These are phyloP conservation scores for Synanthedon myopaeformis DNA, from an alignment of 2,888 invertebrate genomes.

Conservation along the genomic window DNA sequence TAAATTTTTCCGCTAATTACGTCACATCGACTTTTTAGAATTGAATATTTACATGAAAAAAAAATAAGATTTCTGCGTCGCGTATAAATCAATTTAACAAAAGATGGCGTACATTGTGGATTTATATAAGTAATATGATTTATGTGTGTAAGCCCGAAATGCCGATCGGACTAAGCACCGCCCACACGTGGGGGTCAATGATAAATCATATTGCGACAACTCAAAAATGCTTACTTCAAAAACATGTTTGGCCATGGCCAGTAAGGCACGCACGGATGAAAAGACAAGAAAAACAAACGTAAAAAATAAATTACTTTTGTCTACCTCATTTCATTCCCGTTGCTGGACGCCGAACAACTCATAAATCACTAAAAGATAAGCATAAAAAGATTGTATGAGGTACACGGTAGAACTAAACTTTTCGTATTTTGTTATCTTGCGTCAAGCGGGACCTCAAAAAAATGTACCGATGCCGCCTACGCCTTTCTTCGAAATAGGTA, in stretches of 20 bases:
- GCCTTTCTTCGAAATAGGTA: slow-evolving; percentile 44
- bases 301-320: slow-evolving; percentile 71
- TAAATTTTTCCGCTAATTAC: slow-evolving; percentile 44
- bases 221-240: slow-evolving; percentile 69
- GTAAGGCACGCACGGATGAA: slow-evolving; percentile 61
- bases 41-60: slow-evolving; percentile 10
- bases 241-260: slow-evolving; percentile 62
- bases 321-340: slow-evolving; percentile 68
- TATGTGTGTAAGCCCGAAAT: slow-evolving; percentile 57
- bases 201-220: slow-evolving; percentile 68
- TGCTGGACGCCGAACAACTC: slow-evolving; percentile 65
- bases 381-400: slow-evolving; percentile 70
- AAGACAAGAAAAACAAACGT: slow-evolving; percentile 68
- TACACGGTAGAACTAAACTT: slow-evolving; percentile 67
- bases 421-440: slow-evolving; percentile 65
- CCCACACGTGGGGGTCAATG: slow-evolving; percentile 50
- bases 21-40: slow-evolving; percentile 18
- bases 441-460: slow-evolving; percentile 51
- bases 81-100: slow-evolving; percentile 35
- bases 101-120: slow-evolving; percentile 40
- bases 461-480: slow-evolving; percentile 33
- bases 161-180: slow-evolving; percentile 65
- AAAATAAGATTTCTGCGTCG: slow-evolving; percentile 25
- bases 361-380: slow-evolving; percentile 71
- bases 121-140: slow-evolving; percentile 49